Conservation (phyloP, 2,113 vertebrate species). For the Canis aureus region DNA sequence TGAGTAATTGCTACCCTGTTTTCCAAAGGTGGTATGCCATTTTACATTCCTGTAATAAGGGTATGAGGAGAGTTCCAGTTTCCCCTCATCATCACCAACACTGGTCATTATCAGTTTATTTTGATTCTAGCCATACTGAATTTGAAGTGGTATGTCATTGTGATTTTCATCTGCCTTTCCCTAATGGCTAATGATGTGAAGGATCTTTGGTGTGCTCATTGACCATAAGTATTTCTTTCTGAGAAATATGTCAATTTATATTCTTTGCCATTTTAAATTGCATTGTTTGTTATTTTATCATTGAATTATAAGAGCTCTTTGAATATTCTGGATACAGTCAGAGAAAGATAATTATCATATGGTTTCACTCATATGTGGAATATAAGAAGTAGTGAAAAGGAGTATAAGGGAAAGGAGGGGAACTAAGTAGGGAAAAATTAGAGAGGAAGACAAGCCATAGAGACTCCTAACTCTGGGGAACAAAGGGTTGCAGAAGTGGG, state of each 20-base stretch:
- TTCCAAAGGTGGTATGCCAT: background rate
- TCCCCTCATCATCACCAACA: background rate
- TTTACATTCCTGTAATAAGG: background rate
- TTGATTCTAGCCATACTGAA: background rate
- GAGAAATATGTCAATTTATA: background rate
- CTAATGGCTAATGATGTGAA: background rate
- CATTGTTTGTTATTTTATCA: background rate
- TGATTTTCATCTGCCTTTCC: background rate
- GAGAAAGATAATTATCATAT: too few species aligned
- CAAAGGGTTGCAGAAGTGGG: too few species aligned
- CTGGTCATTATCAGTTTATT: background rate
- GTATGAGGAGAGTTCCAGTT: background rate
- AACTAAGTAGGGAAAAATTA: too few species aligned
- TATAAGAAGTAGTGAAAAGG: too few species aligned
- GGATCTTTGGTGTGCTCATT: background rate
- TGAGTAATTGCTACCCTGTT: background rate
- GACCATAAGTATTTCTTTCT: background rate
- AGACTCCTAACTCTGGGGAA: too few species aligned
- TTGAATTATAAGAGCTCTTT: background rate
- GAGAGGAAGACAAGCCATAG: too few species aligned
- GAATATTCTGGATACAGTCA: background rate
- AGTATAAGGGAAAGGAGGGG: too few species aligned
- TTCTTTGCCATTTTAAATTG: background rate
- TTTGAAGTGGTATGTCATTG: background rate
- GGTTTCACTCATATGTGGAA: too few species aligned